Percentiles rank a stretch among this genome's conserved stretches.
Evolutionary conservation across 1,140 invertebrate genomes (phyloP).

Genomic region (Hesperophylax magnus): DNA sequence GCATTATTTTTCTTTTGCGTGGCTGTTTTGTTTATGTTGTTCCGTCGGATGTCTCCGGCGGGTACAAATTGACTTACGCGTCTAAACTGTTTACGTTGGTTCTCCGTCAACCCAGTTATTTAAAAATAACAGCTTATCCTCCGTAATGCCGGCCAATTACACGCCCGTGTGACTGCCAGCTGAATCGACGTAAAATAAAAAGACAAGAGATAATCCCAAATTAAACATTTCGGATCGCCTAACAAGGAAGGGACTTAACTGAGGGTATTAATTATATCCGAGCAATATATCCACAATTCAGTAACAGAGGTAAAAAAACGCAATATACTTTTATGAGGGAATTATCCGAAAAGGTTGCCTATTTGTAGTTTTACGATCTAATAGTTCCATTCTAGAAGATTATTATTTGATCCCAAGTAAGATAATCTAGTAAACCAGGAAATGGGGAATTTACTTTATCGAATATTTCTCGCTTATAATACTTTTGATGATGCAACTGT

Average conservation of each 20-base stretch:
- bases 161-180: slow-evolving; percentile 18
- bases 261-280: background rate
- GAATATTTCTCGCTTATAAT: too few species aligned
- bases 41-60: slow-evolving; percentile 18
- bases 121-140: slow-evolving; percentile 39
- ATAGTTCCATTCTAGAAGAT: too few species aligned
- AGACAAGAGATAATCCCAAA: slow-evolving; percentile 20
- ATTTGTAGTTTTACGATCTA: background rate
- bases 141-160: slow-evolving; percentile 31
- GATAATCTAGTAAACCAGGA: too few species aligned
- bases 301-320: background rate
- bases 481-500: too few species aligned
- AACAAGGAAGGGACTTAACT: background rate
- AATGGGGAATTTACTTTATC: too few species aligned
- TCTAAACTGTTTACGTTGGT: slow-evolving; percentile 32
- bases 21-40: slow-evolving; percentile 27
- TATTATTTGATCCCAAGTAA: too few species aligned
- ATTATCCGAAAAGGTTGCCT: background rate
- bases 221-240: slow-evolving; percentile 19
- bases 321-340: slow-evolving; percentile 21
- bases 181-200: slow-evolving; percentile 26
- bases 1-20: background rate
- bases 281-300: background rate
- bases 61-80: slow-evolving; percentile 34
- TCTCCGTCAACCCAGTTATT: slow-evolving; percentile 33